Evolutionary conservation across 2,888 invertebrate genomes (phyloP), one percentile per base, ranked within the genome.

Genomic region (Philereme vetulata): DNA sequence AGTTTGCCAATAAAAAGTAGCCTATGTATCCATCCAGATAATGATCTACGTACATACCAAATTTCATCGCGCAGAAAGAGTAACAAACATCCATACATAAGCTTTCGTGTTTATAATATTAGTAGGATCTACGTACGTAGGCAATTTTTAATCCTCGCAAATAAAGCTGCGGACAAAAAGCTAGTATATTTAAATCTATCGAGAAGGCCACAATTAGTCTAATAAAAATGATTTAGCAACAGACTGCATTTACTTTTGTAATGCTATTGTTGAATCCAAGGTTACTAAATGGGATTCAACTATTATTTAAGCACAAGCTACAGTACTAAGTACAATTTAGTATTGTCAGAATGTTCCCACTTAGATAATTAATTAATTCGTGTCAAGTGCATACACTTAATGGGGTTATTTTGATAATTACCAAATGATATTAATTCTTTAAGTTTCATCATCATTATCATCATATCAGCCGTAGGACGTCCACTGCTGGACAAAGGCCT

Each of bases 351-450:
- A 76, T 72, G 75, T 88, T 88, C 88, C 82, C 86, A 89, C 83
- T 83, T 73, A 58, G 51, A 46, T 65, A 64, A 71, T 77, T 72
- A 72, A 77, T 72, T 74, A 78, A 88, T 84, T 78, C 70, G 77
- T 88, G 88, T 89, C 89, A 90, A 90, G 90, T 88, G 84, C 88
- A 80, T 66, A 68, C 58, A 62, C 70, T 72, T 84, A 83, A 86
- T 83, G 81, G 79, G 72, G 72, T 72, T 75, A 71, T 80, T 64
- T 62, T 59, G 55, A 62, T 63, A 64, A 80, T 82, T 82, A 77
- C 77, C 71, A 81, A 77, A 80, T 77, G 71, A 79, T 79, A 82
- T 76, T 79, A 54, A 56, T 51, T 46, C 43, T 47, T 11, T 80
- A 79, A 80, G 82, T 82, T 81, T 83, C 85, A 68, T n/a, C n/a